phyloP scores from a whole-genome alignment of 2,888 invertebrate genomes.

The Acleris laterana region DNA sequence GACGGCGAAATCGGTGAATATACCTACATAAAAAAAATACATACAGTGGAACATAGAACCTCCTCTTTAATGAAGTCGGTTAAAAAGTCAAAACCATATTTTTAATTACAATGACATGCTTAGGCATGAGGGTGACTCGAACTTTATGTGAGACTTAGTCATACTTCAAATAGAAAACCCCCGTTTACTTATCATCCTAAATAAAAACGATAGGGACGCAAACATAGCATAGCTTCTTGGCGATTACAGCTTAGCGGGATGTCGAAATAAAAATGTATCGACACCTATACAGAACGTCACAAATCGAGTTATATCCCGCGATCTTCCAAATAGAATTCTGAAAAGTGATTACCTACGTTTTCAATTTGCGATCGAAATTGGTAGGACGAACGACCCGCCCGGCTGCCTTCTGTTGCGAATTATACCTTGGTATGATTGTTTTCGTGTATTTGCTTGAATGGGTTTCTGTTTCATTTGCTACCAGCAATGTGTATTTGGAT shows the following conservation, averaged over 20 bases:
- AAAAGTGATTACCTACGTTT: slow-evolving; percentile 78
- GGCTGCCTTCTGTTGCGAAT: slow-evolving; percentile 50
- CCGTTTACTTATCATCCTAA: too few species aligned
- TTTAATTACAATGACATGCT: too few species aligned
- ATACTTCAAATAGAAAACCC: too few species aligned
- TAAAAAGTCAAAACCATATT: too few species aligned
- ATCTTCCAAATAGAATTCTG: slow-evolving; percentile 72
- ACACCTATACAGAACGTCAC: slow-evolving; percentile 39
- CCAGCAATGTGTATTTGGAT: slow-evolving; percentile 22
- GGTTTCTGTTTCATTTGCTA: slow-evolving; percentile 49
- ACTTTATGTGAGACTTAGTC: too few species aligned
- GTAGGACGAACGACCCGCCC: slow-evolving; percentile 57
- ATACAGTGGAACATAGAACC: too few species aligned
- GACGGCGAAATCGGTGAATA: too few species aligned
- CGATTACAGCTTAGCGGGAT: not conserved
- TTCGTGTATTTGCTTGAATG: slow-evolving; percentile 51
- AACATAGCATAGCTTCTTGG: not conserved
- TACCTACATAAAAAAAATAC: too few species aligned
- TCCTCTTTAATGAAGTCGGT: too few species aligned
- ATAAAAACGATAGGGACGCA: not conserved
- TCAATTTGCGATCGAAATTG: slow-evolving; percentile 77
- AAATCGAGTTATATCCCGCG: slow-evolving; percentile 66
- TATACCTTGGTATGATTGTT: slow-evolving; percentile 59
- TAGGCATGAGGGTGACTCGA: too few species aligned
- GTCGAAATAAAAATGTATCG: slow-evolving; percentile 20